Evolutionary conservation across 1,140 invertebrate species (phyloP).

Genomic region (Anthonomus grandis): DNA sequence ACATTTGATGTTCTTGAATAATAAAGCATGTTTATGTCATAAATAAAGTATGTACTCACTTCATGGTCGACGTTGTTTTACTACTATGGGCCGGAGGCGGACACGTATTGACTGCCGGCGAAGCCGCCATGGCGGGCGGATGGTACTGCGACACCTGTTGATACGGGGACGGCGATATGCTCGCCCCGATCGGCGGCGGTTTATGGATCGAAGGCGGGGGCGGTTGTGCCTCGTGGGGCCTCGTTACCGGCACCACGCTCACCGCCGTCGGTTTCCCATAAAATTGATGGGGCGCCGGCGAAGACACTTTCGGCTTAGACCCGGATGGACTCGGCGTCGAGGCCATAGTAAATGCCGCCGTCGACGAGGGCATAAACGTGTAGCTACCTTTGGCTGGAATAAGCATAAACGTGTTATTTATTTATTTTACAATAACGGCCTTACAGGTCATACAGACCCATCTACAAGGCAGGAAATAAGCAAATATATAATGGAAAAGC

Average conservation of each 20-base stretch:
- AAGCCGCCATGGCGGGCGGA: constrained; percentile 49
- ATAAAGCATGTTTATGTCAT: too few relatives aligned
- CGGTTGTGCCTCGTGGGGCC: constrained; percentile 40
- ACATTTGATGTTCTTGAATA: too few relatives aligned
- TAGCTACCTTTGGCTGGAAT: constrained; percentile 31
- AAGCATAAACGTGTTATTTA: constrained; percentile 1
- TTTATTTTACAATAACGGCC: too few relatives aligned
- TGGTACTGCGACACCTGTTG: constrained; percentile 59
- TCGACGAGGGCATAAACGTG: constrained; percentile 27
- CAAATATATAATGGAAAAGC: not conserved
- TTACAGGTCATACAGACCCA: too few relatives aligned
- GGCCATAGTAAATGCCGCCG: constrained; percentile 36
- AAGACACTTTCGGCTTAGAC: constrained; percentile 71
- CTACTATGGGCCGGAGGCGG: constrained; percentile 60
- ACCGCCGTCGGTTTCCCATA: constrained; percentile 68
- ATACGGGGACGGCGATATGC: constrained; percentile 63
- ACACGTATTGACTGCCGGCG: constrained; percentile 43
- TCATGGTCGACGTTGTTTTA: constrained; percentile 37
- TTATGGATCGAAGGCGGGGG: constrained; percentile 49
- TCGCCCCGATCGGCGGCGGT: constrained; percentile 47
- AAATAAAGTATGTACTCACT: too few relatives aligned
- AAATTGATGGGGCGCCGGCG: constrained; percentile 74
- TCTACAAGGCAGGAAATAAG: too few relatives aligned
- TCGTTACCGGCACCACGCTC: constrained; percentile 57
- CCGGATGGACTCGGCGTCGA: constrained; percentile 32